Evolutionary conservation across 1,140 invertebrate genomes (phyloP), one percentile per base, ranked within the genome.

Genomic region (Euschistus heros): DNA sequence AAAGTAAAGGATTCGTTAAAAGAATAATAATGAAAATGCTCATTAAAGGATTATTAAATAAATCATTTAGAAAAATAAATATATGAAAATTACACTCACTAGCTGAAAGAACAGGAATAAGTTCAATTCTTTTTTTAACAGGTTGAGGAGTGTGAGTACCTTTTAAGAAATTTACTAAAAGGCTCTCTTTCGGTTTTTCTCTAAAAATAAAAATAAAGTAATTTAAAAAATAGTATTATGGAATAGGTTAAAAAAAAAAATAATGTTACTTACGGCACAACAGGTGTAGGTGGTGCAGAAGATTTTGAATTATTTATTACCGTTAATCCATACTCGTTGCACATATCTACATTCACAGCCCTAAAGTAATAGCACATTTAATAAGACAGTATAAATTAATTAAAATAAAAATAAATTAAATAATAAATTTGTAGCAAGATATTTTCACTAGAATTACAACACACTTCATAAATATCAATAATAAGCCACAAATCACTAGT

Each of bases 131-230:
- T 33, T 64, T 64, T 33, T 64, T 64, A 20, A 54, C 22, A 6
- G 50, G n/a, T 54, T 27, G 60, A 37, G 63, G 63, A 15, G 63
- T 52, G 3, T 7, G 3, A 3, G 17, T 20, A 17, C 62, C 27
- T 55, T 54, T 54, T 22, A 64, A 64, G 17, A 55, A 52, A 50
- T 50, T 37, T 20, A 64, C 24, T 17, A 64, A 22, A 30, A 24
- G 54, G 22, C 54, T 64, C 27, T 64, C 50, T 37, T 64, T 64
- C 18, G 47, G 63, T 54, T 64, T 64, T 33, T 64, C 50, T 3
- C 63, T 64, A 30, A 22, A 64, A 33, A 55, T 2, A 18, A 13
- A 64, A 54, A 52, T 4, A 50, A 47, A 10, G 4, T 20, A 18
- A 62, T 22, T 20, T 20, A 42, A 20, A 42, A 13, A 46, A 24